Conservation (phyloP, 30 jellyfish, hydroid and myxozoan genomes). For the Hydra vulgaris region DNA sequence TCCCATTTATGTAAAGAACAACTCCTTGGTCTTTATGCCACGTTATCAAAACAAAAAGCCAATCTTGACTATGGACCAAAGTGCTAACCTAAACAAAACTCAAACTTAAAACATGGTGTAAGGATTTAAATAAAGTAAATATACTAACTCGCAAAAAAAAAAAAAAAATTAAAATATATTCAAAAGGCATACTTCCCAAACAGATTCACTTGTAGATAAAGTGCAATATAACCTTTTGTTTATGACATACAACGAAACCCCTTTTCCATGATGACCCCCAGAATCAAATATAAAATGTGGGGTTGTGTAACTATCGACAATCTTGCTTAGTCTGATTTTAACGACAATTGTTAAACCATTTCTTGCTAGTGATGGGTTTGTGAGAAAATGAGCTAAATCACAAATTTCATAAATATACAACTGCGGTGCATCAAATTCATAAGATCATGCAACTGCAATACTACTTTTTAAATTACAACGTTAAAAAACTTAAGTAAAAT, state of each 20-base stretch:
- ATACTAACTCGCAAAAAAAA: not conserved
- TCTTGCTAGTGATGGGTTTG: conserved; percentile 42
- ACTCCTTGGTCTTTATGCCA: conserved; percentile 35
- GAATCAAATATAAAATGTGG: conserved; percentile 31
- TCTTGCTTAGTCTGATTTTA: conserved; percentile 25
- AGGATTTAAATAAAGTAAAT: not conserved
- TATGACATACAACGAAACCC: conserved; percentile 15
- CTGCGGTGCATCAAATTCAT: no score
- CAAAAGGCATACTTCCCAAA: conserved; percentile 12
- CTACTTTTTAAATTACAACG: no score
- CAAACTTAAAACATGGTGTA: not conserved
- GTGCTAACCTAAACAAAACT: conserved; percentile 20
- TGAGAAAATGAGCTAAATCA: conserved; percentile 36
- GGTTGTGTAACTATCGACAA: conserved; percentile 11
- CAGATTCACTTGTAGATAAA: not conserved
- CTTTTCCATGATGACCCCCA: conserved; percentile 35
- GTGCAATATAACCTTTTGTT: conserved; percentile 13
- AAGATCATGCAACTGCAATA: no score
- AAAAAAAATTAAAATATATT: no score
- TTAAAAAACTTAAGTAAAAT: no score
- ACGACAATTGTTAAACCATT: conserved; percentile 40
- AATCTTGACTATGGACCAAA: conserved; percentile 6
- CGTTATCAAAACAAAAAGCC: conserved; percentile 32
- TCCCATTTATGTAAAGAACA: conserved; percentile 30
- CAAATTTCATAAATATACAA: not conserved